Evolutionary conservation across 2,113 vertebrate species (phyloP).

Genomic region (Gopherus flavomarginatus): DNA sequence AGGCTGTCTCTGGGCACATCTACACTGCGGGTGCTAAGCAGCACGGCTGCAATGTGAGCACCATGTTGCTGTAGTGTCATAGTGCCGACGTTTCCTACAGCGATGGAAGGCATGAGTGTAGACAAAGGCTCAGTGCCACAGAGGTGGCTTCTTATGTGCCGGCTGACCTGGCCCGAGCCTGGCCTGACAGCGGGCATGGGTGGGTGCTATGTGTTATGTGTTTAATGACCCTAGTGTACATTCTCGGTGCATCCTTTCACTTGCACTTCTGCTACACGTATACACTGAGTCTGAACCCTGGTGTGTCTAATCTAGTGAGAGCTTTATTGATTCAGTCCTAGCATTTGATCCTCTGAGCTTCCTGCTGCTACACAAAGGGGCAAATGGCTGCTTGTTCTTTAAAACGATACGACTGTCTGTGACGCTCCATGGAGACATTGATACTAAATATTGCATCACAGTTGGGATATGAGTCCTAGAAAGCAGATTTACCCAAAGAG

Average conservation of each 20-base stretch:
- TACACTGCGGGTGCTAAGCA: neutral
- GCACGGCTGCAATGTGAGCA: too few relatives aligned
- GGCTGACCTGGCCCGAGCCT: too few relatives aligned
- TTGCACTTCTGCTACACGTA: slow-evolving; percentile 16
- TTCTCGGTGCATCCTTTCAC: neutral
- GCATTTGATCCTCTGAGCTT: slow-evolving; percentile 37
- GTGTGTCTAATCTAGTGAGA: slow-evolving; percentile 15
- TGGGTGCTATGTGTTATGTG: neutral
- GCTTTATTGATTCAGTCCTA: slow-evolving; percentile 58
- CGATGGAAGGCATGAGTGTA: too few relatives aligned
- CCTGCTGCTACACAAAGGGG: neutral
- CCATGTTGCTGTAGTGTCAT: too few relatives aligned
- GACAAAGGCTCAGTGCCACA: neutral
- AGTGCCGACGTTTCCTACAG: too few relatives aligned
- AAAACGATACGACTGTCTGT: slow-evolving; percentile 26
- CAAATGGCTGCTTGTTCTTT: slow-evolving; percentile 28
- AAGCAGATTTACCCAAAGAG: neutral
- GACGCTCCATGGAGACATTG: neutral
- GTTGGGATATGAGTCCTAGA: slow-evolving; percentile 20
- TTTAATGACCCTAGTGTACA: neutral
- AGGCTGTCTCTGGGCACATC: neutral
- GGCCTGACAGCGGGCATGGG: neutral
- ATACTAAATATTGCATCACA: slow-evolving; percentile 15
- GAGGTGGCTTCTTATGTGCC: neutral
- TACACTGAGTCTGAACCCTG: neutral